These are phyloP conservation scores for Tenebrosternarchus preto DNA, from an alignment of 2,113 vertebrate genomes.

Conservation along the genomic window DNA sequence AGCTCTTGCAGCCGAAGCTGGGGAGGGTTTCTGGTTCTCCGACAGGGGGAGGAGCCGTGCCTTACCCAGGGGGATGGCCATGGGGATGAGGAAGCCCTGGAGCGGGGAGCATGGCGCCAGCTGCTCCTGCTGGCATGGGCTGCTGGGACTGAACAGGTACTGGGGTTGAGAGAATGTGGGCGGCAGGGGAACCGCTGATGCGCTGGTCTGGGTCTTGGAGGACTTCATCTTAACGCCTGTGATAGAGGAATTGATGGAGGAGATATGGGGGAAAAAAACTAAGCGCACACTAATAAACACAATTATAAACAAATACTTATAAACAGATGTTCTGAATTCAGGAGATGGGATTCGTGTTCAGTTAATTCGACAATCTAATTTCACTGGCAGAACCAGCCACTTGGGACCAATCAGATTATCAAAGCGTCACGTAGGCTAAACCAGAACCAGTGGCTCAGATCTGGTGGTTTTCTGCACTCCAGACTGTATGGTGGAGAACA, in stretches of 20 bases:
- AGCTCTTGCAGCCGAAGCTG: background rate
- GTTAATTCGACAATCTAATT: background rate
- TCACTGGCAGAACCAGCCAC: too few relatives aligned
- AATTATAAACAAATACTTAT: background rate
- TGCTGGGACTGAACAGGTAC: conserved; percentile 73
- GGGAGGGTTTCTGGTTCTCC: background rate
- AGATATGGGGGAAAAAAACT: background rate
- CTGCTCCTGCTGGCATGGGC: conserved; percentile 17
- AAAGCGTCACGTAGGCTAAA: background rate
- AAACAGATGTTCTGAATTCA: too few relatives aligned
- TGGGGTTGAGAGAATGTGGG: conserved; percentile 54
- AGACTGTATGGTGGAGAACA: background rate
- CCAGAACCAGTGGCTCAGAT: background rate
- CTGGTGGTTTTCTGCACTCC: background rate
- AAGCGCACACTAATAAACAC: too few relatives aligned
- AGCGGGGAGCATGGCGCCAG: conserved; percentile 58
- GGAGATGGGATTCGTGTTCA: too few relatives aligned
- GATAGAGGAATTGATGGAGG: conserved; percentile 37
- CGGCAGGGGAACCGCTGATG: conserved; percentile 42
- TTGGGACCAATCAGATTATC: background rate
- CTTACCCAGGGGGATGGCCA: conserved; percentile 90
- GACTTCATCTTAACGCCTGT: conserved; percentile 88
- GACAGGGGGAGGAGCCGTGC: background rate
- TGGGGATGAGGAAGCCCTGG: conserved; percentile 76
- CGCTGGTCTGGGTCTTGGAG: conserved; percentile 83